Conservation (phyloP, 2,888 invertebrate genomes). For the Pteria penguin region DNA sequence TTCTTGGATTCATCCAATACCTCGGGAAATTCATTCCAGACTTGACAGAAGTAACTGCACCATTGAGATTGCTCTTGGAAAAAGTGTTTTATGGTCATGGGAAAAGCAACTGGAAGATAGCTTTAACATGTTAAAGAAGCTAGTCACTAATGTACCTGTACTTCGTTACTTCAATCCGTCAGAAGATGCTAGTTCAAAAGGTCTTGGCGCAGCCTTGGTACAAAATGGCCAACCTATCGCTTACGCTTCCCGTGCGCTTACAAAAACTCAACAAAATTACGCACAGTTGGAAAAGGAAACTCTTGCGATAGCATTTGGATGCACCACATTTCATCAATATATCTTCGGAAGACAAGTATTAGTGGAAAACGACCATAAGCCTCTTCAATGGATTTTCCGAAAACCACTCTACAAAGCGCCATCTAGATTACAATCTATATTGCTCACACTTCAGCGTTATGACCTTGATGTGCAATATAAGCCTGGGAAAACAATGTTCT, state of each 20-base stretch:
- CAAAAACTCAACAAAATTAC: constrained; percentile 4
- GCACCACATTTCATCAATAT: constrained; percentile 22
- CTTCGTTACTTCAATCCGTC: background rate
- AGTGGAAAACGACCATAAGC: constrained; percentile 23
- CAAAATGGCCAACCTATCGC: constrained; percentile 18
- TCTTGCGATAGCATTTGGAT: constrained; percentile 6
- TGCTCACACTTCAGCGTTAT: constrained; percentile 17
- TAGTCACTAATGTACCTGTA: background rate
- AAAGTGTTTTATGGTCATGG: constrained; percentile 27
- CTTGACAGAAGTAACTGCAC: constrained; percentile 17
- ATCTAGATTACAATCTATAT: constrained; percentile 9
- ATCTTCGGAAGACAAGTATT: constrained; percentile 5
- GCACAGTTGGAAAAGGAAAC: constrained; percentile 20
- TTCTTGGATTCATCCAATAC: constrained; percentile 34
- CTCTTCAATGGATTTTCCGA: constrained; percentile 18
- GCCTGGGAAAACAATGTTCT: constrained; percentile 19
- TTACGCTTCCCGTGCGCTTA: constrained; percentile 6
- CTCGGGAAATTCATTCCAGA: constrained; percentile 29
- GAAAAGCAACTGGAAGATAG: constrained; percentile 9
- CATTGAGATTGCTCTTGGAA: constrained; percentile 11
- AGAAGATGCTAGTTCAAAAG: background rate
- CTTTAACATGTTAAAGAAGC: background rate
- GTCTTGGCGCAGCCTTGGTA: constrained; percentile 19
- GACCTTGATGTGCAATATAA: constrained; percentile 18
- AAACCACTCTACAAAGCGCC: constrained; percentile 20